Evolutionary conservation across 2,888 invertebrate species (phyloP), one percentile per base, ranked within the genome.

Genomic region (Drosophila kuntzei): DNA sequence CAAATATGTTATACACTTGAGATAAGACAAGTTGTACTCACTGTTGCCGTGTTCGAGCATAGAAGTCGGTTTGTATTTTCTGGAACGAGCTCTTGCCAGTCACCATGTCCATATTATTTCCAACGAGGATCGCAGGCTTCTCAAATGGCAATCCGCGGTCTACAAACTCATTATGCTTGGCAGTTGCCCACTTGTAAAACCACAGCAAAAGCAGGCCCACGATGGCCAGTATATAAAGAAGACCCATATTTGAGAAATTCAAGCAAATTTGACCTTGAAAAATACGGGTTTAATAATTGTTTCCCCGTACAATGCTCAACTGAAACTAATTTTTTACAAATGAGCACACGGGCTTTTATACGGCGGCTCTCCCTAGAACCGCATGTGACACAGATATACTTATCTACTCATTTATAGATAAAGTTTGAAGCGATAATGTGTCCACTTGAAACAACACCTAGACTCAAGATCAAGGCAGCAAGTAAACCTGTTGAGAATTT

Each of bases 101-200:
- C 3, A 61, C 4, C 6, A 61, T 3, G 14, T 61, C 44, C 4
- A 46, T 14, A 25, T 27, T 25, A 29, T 61, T 61, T 12, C 60
- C 60, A 14, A 44, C 25, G 8, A 61, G 8, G 9, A 37, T 46
- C 8, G 9, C 9, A 0, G 90, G 90, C 34, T 89, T 82, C 5
- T 76, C 77, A 44, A 72, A 85, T 8, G 71, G 63, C 3, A 90
- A 20, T n/a, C 84, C 80, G 1, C 80, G 80, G 4, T 80, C 70
- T 5, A 71, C 47, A 27, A 90, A 89, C n/a, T 63, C 77, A 14
- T 80, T 65, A 43, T 72, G 78, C 1, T 60, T 70, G 5, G 60
- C 29, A 0, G 78, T 88, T 9, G 78, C 63, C 87, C 84, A 90
- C 47, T 83, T 88, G 64, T 89, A 90, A 7, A 81, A 14, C 36